These are phyloP conservation scores for Arge pagana DNA, from an alignment of 2,888 invertebrate species.

Conservation along the genomic window DNA sequence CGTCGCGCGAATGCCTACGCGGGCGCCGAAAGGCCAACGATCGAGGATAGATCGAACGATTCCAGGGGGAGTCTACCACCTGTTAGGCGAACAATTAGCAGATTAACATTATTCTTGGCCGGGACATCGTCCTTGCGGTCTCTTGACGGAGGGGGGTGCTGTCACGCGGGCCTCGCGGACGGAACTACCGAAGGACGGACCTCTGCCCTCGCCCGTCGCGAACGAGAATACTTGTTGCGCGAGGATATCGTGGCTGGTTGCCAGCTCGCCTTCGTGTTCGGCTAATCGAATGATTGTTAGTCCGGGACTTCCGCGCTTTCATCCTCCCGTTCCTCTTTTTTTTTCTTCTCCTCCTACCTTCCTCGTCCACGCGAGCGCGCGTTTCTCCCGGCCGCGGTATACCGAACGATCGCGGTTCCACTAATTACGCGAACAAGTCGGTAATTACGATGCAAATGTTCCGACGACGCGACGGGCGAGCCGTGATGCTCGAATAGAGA, in stretches of 20 bases:
- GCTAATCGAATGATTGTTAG: conserved; percentile 35
- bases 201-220: conserved; percentile 29
- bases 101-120: conserved; percentile 40
- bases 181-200: neutral
- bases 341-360: too few relatives aligned
- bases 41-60: too few relatives aligned
- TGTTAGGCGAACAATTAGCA: conserved; percentile 42
- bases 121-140: conserved; percentile 9
- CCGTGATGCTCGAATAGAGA: too few relatives aligned
- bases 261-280: conserved; percentile 40
- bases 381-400: too few relatives aligned
- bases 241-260: conserved; percentile 45
- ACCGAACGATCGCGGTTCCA: too few relatives aligned
- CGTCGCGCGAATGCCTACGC: too few relatives aligned
- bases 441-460: conserved; percentile 11
- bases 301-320: too few relatives aligned
- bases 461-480: neutral
- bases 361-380: too few relatives aligned
- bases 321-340: too few relatives aligned
- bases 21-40: too few relatives aligned
- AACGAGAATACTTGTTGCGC: conserved; percentile 50
- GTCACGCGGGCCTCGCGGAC: conserved; percentile 4
- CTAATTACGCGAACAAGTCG: neutral
- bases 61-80: conserved; percentile 37
- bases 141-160: conserved; percentile 13